phyloP scores from a whole-genome alignment of 37 sponge, comb jelly and placozoan genomes.

The Ianthella basta region DNA sequence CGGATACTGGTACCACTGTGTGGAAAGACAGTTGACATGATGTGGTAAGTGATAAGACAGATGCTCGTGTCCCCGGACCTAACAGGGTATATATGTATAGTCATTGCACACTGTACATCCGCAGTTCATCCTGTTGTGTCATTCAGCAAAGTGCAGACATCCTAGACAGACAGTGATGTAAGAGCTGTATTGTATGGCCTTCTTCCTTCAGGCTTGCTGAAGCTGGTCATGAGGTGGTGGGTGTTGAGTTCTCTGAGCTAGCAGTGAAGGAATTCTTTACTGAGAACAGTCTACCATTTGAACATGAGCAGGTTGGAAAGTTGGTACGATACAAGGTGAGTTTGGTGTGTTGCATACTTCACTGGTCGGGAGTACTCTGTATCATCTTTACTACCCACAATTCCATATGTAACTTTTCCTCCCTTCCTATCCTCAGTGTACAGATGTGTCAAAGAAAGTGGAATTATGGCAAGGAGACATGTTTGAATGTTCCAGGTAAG shows the following conservation, averaged over 20 bases:
- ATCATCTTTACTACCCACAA: neutral
- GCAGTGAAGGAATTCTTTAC: conserved; percentile 48
- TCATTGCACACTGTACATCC: too few species aligned
- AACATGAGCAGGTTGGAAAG: neutral
- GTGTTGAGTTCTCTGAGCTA: conserved; percentile 50
- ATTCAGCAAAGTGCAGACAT: too few species aligned
- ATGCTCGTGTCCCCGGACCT: too few species aligned
- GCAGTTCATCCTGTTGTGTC: too few species aligned
- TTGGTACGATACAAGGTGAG: neutral
- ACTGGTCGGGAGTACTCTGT: too few species aligned
- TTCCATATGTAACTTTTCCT: too few species aligned
- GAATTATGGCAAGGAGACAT: conserved; percentile 48
- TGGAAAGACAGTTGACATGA: conserved; percentile 65
- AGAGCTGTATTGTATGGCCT: neutral
- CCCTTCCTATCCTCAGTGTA: neutral
- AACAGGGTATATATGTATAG: too few species aligned
- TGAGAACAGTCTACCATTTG: conserved; percentile 50
- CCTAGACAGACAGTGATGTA: too few species aligned
- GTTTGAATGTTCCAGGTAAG: conserved; percentile 23
- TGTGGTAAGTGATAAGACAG: too few species aligned
- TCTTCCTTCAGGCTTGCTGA: conserved; percentile 25
- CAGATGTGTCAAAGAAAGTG: neutral
- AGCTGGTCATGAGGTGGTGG: conserved; percentile 59
- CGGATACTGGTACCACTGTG: conserved; percentile 66
- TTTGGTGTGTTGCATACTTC: too few species aligned